Percentiles rank a stretch among this genome's conserved stretches.
Evolutionary conservation across 2,888 invertebrate genomes (phyloP).

Genomic region (Balanococcus diminutus): DNA sequence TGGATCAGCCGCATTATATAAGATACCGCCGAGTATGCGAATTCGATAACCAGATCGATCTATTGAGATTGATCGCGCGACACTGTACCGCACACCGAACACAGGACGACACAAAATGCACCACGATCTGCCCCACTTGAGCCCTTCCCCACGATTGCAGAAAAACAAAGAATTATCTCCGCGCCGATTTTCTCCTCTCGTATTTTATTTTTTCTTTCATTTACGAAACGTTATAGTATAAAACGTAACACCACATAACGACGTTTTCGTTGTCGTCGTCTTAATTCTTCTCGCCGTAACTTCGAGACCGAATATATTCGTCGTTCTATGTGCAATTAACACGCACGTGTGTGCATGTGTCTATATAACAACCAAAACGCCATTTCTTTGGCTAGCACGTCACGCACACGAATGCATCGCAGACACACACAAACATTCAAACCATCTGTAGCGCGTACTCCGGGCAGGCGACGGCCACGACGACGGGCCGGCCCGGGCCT

Average conservation of each 20-base stretch:
- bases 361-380: neutral
- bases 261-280: neutral
- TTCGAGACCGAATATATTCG: neutral
- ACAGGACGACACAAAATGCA: neutral
- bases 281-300: neutral
- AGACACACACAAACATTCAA: neutral
- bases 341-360: slow-evolving; percentile 11
- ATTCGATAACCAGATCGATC: neutral
- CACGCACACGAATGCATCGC: neutral
- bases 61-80: neutral
- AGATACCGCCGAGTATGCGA: neutral
- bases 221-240: too few relatives aligned
- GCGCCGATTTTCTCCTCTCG: neutral
- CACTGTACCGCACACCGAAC: neutral
- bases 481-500: neutral
- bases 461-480: neutral
- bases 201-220: neutral
- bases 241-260: neutral
- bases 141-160: neutral
- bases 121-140: neutral
- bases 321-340: neutral
- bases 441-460: neutral
- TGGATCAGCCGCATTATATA: neutral
- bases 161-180: neutral
- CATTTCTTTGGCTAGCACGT: neutral